Evolutionary conservation across 2,888 invertebrate species (phyloP).

Genomic region (Artemia sinica): DNA sequence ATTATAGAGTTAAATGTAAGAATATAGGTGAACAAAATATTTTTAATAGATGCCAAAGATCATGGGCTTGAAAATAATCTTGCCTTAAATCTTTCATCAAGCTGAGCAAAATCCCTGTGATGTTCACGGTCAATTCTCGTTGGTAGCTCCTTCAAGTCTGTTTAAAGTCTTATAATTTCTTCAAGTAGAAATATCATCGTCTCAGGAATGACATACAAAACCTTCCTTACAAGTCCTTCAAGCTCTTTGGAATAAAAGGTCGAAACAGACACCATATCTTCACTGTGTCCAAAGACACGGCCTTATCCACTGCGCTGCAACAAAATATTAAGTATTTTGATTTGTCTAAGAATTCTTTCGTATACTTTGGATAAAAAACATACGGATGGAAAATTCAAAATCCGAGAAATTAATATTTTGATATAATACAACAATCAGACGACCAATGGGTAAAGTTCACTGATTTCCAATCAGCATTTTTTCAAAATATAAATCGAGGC

Average conservation of each 20-base stretch:
- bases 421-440: too few species aligned
- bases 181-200: slow-evolving; percentile 83
- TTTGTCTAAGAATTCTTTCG: too few species aligned
- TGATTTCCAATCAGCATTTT: too few species aligned
- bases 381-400: too few species aligned
- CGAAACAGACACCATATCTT: slow-evolving; percentile 78
- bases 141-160: slow-evolving; percentile 71
- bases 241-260: slow-evolving; percentile 78
- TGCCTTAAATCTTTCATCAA: slow-evolving; percentile 61
- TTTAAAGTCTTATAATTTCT: slow-evolving; percentile 74
- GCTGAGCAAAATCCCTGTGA: slow-evolving; percentile 73
- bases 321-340: too few species aligned
- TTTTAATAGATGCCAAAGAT: too few species aligned
- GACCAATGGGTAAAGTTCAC: too few species aligned
- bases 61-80: background rate
- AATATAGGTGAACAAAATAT: background rate
- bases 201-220: slow-evolving; percentile 88
- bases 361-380: too few species aligned
- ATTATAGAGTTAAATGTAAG: background rate
- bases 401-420: too few species aligned
- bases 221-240: slow-evolving; percentile 75
- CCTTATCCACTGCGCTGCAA: too few species aligned
- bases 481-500: too few species aligned
- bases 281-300: slow-evolving; percentile 40
- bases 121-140: slow-evolving; percentile 83